These are phyloP conservation scores for Sesia bembeciformis DNA, from an alignment of 2,888 invertebrate genomes.

Conservation along the genomic window DNA sequence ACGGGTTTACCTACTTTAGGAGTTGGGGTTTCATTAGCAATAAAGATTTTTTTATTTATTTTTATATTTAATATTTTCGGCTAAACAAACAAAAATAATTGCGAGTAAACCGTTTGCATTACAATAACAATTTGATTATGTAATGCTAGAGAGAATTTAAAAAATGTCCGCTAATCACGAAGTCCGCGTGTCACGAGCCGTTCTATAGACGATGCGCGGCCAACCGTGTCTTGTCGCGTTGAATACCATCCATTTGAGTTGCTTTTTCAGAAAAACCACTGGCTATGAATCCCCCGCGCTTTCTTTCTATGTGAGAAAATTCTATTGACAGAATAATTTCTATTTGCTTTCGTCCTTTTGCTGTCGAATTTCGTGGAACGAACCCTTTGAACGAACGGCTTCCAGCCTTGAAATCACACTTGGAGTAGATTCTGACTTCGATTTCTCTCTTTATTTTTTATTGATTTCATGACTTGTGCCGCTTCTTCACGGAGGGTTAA, in stretches of 20 bases:
- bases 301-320: conserved; percentile 43
- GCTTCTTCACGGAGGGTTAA: too few species aligned
- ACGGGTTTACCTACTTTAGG: too few species aligned
- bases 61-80: too few species aligned
- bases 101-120: too few species aligned
- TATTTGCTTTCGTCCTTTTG: conserved; percentile 34
- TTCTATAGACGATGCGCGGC: conserved; percentile 28
- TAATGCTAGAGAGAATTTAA: too few species aligned
- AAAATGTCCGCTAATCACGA: not conserved
- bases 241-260: conserved; percentile 40
- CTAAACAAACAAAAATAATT: too few species aligned
- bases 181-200: conserved; percentile 20
- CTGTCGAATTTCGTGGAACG: conserved; percentile 23
- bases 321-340: conserved; percentile 55
- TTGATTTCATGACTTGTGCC: not conserved
- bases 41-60: too few species aligned
- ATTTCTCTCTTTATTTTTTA: not conserved
- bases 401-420: not conserved
- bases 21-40: too few species aligned
- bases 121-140: too few species aligned
- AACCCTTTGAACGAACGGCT: conserved; percentile 13
- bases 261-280: conserved; percentile 54
- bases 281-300: conserved; percentile 40
- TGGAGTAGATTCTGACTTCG: not conserved
- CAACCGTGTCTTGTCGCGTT: conserved; percentile 28